A percentile compares a stretch with the other conserved stretches of the same genome.
Conservation (phyloP, 2,113 vertebrate species). For the Greenwoodochromis staneri region DNA sequence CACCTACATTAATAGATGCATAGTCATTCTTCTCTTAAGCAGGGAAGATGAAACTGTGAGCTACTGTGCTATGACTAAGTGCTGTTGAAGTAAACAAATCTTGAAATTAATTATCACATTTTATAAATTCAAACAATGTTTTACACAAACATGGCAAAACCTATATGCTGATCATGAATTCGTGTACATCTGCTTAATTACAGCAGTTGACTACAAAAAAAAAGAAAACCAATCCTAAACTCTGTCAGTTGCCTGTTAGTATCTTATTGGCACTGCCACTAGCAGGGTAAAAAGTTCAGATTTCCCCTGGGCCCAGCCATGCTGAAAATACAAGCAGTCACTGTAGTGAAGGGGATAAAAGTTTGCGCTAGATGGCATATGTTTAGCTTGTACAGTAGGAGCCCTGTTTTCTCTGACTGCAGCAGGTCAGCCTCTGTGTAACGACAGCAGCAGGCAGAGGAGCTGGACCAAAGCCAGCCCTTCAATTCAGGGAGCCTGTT, state of each 20-base stretch:
- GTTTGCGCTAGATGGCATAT: neutral
- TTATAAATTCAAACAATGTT: neutral
- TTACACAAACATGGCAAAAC: neutral
- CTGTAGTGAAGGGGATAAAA: constrained; percentile 5
- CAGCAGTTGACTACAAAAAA: neutral
- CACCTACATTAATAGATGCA: neutral
- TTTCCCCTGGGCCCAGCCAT: neutral
- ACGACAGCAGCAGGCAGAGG: neutral
- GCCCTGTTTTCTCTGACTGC: constrained; percentile 29
- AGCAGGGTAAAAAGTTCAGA: neutral
- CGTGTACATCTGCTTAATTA: neutral
- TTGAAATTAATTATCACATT: neutral
- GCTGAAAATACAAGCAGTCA: neutral
- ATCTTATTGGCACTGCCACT: neutral
- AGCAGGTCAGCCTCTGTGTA: neutral
- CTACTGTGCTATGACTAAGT: neutral
- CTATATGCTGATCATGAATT: neutral
- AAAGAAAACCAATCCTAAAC: neutral
- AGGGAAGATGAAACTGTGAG: neutral
- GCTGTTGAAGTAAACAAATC: neutral
- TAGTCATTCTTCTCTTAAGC: neutral
- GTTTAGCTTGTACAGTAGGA: constrained; percentile 38
- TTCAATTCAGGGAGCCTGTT: neutral
- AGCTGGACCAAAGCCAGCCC: constrained; percentile 4
- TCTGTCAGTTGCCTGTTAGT: neutral